A percentile compares a stretch with the other conserved stretches of the same genome.
Evolutionary conservation across 2,113 vertebrate genomes (phyloP).

Genomic region (Platichthys flesus): DNA sequence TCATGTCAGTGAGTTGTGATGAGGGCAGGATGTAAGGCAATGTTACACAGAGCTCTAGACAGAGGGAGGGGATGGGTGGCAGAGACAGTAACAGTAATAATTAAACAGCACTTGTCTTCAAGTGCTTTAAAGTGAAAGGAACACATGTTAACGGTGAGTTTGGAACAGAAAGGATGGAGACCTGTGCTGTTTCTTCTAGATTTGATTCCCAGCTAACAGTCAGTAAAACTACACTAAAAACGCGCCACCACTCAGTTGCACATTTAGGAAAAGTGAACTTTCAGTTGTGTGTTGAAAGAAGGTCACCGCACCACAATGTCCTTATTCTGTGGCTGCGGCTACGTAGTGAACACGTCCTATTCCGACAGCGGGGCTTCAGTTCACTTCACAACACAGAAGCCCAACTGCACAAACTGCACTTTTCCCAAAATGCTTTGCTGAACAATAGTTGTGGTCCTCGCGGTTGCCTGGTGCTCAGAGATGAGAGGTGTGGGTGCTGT

Average conservation of each 20-base stretch:
- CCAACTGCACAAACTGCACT: not conserved
- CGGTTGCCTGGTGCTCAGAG: conserved; percentile 11
- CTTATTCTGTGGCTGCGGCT: not conserved
- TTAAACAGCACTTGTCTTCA: conserved; percentile 52
- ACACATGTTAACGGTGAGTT: conserved; percentile 58
- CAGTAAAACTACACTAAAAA: conserved; percentile 58
- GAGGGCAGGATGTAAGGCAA: conserved; percentile 27
- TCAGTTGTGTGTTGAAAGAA: conserved; percentile 48
- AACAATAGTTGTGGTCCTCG: conserved; percentile 33
- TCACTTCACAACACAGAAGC: conserved; percentile 1
- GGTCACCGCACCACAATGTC: not conserved
- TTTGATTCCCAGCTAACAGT: conserved; percentile 30
- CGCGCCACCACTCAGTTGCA: conserved; percentile 33
- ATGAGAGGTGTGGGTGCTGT: conserved; percentile 3
- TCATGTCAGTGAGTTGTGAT: conserved; percentile 4
- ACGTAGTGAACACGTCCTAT: conserved; percentile 21
- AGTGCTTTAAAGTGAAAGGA: conserved; percentile 58
- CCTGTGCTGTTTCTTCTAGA: conserved; percentile 13
- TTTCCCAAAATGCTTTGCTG: not conserved
- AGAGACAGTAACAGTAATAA: conserved; percentile 19
- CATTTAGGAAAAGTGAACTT: conserved; percentile 35
- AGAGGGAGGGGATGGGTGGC: not conserved
- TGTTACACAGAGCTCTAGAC: conserved; percentile 40
- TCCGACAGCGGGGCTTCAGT: conserved; percentile 34
- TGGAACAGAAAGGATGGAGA: conserved; percentile 13